Conservation (phyloP, 2,113 vertebrate species). For the Dasyurus viverrinus region DNA sequence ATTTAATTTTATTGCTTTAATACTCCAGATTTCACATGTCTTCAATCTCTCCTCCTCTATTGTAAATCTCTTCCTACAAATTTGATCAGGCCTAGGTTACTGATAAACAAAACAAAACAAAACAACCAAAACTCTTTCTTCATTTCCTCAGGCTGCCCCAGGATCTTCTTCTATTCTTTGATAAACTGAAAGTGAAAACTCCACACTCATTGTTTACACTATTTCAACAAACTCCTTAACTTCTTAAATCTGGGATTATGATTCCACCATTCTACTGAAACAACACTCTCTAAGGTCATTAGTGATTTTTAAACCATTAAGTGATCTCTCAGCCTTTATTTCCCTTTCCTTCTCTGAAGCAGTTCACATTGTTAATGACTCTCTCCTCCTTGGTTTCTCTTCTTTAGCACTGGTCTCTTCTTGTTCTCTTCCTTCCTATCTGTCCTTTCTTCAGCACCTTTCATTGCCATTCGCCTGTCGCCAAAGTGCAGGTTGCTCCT, state of each 20-base stretch:
- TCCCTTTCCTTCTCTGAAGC: not conserved
- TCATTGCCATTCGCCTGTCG: not conserved
- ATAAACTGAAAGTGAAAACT: not conserved
- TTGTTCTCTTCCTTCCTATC: not conserved
- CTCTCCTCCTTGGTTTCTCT: not conserved
- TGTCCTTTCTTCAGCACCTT: not conserved
- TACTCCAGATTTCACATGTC: not conserved
- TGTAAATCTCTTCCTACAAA: not conserved
- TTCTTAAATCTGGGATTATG: not conserved
- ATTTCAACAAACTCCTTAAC: not conserved
- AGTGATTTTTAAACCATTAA: not conserved
- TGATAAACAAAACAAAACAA: not conserved
- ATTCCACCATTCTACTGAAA: not conserved
- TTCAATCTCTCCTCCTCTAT: not conserved
- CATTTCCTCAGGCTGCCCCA: not conserved
- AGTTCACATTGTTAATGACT: not conserved
- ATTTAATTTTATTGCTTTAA: slow-evolving; percentile 41
- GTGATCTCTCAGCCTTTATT: not conserved
- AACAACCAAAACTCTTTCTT: not conserved
- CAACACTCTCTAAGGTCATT: not conserved
- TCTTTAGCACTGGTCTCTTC: not conserved
- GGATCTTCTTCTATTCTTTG: not conserved
- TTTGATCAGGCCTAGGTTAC: not conserved
- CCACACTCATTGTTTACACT: not conserved
- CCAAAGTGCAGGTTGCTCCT: not conserved